Evolutionary conservation across 2,113 vertebrate genomes (phyloP), one percentile per base, ranked within the genome.

Genomic region (Psilopogon haemacephalus): DNA sequence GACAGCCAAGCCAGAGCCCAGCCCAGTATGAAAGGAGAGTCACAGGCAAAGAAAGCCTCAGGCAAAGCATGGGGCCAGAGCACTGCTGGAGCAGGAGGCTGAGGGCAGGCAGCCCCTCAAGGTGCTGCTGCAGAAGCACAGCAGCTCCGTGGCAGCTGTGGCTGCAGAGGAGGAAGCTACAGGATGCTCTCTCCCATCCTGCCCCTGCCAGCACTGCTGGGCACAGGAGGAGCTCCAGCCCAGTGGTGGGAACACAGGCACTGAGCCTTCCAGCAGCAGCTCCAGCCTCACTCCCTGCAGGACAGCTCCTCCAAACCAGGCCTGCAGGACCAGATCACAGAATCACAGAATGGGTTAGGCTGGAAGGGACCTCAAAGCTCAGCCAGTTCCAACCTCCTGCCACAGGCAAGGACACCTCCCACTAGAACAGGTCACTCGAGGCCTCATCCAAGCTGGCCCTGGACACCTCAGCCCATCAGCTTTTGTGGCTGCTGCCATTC

Each of bases 41-140:
- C 21, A 38, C 1, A 17, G 56, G 27, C 52, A 74, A 70, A 79
- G 44, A 63, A 89, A 67, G 64, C 24, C 18, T 48, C 32, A 17
- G 68, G 42, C 0, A 2, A 46, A 88, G 75, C 18, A 77, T 16
- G 21, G 21, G 54, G 32, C 52, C 26, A 64, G 63, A 77, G 37
- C 0, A 0, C 5, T 52, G n/a, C 60, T 55, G 35, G 12, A 77
- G 46, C 46, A 93, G 76, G 10, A 74, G 46, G 50, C 30, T 9
- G 28, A 73, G 30, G 16, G 52, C 17, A 91, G 60, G 10, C 37
- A 71, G 7, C 69, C 23, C 30, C 58, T 35, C 28, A 44, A 62
- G 20, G 23, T 32, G 63, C 32, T 33, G 38, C 18, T 59, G 42
- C 1, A 27, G 12, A 88, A 78, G 21, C 38, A 82, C 10, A 85